Evolutionary conservation across 2,888 invertebrate genomes (phyloP), one percentile per base, ranked within the genome.

Genomic region (Rhimphoctona megacephalus): DNA sequence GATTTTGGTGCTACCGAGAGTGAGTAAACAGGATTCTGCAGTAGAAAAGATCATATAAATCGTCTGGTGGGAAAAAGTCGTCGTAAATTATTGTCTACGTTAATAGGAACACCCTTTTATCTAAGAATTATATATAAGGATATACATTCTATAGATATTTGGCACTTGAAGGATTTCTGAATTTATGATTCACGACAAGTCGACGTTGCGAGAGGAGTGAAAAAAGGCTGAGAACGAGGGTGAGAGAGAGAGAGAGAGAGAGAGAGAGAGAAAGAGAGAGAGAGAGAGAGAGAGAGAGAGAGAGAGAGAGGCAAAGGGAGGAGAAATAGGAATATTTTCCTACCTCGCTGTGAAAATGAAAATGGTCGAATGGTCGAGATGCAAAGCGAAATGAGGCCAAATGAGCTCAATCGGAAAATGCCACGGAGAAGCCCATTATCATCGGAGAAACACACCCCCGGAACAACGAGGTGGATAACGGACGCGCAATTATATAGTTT

Each of bases 371-470:
- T 54, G 64, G 46, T 36, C 49, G 69, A 33, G 57, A 22, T 30
- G 52, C 46, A 74, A 49, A 69, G 25, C 70, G 61, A 66, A 77
- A 77, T 64, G 19, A 70, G 61, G 36, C 82, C 57, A 86, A 90
- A 90, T 90, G 89, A 90, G 90, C 90, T 87, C 87, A 90, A 90
- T 90, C 88, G 88, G 83, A 70, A 78, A 89, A 90, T 89, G 85
- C 87, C 90, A 90, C 90, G 90, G 81, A 81, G 66, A 79, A 78
- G 79, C 83, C 81, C 87, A 86, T 83, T 87, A 85, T 85, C 83
- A 82, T 67, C 67, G 86, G 80, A 67, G 73, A 73, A 72, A 81
- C 64, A 82, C 78, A 76, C 52, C 64, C 49, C 36, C 43, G 81
- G 66, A 67, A 82, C 81, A 82, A 81, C 73, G 30, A 39, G 49